These are phyloP conservation scores for Euwallacea fornicatus DNA, from an alignment of 1,140 invertebrate species.

Conservation along the genomic window DNA sequence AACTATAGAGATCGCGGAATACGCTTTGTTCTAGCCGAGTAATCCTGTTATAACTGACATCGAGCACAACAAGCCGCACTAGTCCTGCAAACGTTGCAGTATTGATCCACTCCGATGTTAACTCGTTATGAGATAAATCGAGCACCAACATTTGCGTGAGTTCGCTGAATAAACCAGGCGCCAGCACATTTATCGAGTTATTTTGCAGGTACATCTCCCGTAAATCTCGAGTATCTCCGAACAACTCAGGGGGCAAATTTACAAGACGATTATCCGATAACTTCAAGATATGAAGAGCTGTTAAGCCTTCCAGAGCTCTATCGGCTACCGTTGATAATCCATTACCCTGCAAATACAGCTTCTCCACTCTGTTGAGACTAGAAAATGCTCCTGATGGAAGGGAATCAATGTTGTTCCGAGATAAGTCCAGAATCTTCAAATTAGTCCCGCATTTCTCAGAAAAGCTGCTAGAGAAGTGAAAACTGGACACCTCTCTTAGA, in stretches of 20 bases:
- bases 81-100: slow-evolving; percentile 82
- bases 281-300: slow-evolving; percentile 73
- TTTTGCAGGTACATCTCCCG: slow-evolving; percentile 83
- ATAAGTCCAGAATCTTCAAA: slow-evolving; percentile 75
- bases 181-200: slow-evolving; percentile 83
- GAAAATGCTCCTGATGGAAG: slow-evolving; percentile 76
- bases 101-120: slow-evolving; percentile 86
- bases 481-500: slow-evolving; percentile 74
- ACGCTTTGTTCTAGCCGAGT: slow-evolving; percentile 75
- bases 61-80: slow-evolving; percentile 76
- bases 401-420: slow-evolving; percentile 79
- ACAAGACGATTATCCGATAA: slow-evolving; percentile 80
- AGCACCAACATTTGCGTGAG: slow-evolving; percentile 78
- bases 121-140: slow-evolving; percentile 82
- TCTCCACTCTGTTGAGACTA: slow-evolving; percentile 61
- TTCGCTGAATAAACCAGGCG: slow-evolving; percentile 81
- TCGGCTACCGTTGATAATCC: slow-evolving; percentile 76
- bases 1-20: slow-evolving; percentile 77
- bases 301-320: slow-evolving; percentile 77
- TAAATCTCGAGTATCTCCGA: slow-evolving; percentile 75
- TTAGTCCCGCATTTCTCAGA: slow-evolving; percentile 71
- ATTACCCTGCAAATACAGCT: slow-evolving; percentile 66
- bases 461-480: slow-evolving; percentile 69
- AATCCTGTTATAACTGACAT: slow-evolving; percentile 80
- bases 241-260: slow-evolving; percentile 80